Conservation (phyloP, 2,797 vertebrate species). For the Gadopsis bispinosus region DNA sequence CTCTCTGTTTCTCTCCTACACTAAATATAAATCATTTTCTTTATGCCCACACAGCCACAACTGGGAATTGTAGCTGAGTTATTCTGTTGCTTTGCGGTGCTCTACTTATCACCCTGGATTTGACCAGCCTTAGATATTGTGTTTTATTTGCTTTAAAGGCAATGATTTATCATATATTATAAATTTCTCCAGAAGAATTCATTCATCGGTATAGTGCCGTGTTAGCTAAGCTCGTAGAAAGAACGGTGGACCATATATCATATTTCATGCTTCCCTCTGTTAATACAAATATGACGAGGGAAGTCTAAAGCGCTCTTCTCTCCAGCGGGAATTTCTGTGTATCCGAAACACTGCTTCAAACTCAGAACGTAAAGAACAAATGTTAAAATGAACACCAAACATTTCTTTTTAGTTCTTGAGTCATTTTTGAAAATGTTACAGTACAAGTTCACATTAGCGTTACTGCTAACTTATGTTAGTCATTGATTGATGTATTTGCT, state of each 20-base stretch:
- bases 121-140: constrained; percentile 5
- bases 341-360: not conserved
- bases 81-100: constrained; percentile 7
- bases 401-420: not conserved
- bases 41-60: constrained; percentile 20
- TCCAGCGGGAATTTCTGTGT: not conserved
- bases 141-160: constrained; percentile 1
- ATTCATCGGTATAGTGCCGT: not conserved
- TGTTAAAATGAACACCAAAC: not conserved
- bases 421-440: too few relatives aligned
- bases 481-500: not conserved
- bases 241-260: constrained; percentile 11
- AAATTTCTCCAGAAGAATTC: not conserved
- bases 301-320: not conserved
- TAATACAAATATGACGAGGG: not conserved
- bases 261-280: constrained; percentile 11
- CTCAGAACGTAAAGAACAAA: not conserved
- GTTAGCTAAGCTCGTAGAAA: constrained; percentile 15
- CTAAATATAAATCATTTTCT: constrained; percentile 30
- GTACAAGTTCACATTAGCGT: too few relatives aligned
- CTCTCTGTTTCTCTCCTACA: not conserved
- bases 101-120: constrained; percentile 25
- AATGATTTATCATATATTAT: not conserved
- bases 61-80: constrained; percentile 15
- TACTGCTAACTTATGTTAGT: not conserved